Conservation (phyloP, 1,140 invertebrate species). For the Heliconius melpomene region DNA sequence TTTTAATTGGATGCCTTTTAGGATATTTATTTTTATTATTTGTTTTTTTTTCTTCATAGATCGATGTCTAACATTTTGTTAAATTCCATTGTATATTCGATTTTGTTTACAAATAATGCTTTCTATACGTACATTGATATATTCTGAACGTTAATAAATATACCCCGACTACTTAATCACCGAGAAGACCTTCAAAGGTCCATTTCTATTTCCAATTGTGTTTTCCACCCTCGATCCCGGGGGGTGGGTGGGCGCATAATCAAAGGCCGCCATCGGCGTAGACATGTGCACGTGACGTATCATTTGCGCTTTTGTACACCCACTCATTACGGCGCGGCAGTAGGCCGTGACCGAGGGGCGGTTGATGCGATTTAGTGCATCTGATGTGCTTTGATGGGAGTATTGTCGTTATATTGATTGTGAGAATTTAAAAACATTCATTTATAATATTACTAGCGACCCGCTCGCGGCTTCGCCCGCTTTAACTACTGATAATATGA, state of each 20-base stretch:
- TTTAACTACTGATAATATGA: too few species aligned
- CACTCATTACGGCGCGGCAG: slow-evolving; percentile 49
- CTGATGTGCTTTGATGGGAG: slow-evolving; percentile 38
- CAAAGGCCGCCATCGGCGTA: slow-evolving; percentile 45
- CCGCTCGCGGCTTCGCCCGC: too few species aligned
- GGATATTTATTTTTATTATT: slow-evolving; percentile 25
- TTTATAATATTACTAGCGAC: slow-evolving; percentile 2
- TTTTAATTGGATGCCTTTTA: slow-evolving; percentile 38
- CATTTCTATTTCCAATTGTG: slow-evolving; percentile 15
- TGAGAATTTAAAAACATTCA: background rate
- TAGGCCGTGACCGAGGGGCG: slow-evolving; percentile 42
- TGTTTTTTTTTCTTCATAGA: slow-evolving; percentile 10
- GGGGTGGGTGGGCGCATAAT: slow-evolving; percentile 42
- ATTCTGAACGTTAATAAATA: background rate
- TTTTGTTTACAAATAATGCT: background rate
- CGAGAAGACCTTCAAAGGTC: slow-evolving; percentile 20
- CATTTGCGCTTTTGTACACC: slow-evolving; percentile 71
- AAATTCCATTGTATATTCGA: background rate
- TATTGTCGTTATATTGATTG: slow-evolving; percentile 20
- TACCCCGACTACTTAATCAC: background rate
- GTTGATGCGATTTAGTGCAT: slow-evolving; percentile 38
- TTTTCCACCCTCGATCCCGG: slow-evolving; percentile 30
- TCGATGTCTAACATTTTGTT: background rate
- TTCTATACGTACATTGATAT: background rate
- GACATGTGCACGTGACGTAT: slow-evolving; percentile 66